Base-by-base conservation (phyloP, 2,888 invertebrate genomes). In the Drosophila bunnanda region DNA sequence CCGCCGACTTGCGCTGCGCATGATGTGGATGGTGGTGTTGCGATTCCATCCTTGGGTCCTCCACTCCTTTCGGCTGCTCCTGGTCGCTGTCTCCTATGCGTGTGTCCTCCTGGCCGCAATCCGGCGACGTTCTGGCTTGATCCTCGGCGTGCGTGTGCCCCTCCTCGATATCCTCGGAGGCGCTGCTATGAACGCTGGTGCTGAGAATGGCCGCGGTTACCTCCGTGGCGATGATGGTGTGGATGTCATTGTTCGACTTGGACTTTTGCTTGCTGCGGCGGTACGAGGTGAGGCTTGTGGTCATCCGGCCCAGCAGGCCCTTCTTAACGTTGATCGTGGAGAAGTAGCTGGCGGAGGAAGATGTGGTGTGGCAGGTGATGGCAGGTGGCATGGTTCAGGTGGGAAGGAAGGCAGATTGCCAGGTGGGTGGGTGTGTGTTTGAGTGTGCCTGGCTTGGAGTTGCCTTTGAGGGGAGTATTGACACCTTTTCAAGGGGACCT, bases 281-380 rank as follows among this genome's bases (percentile, higher is more conserved):
- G 83, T 91, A 91, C 59, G 92, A 92, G 65, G 92, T 89, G 68
- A 92, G 87, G 78, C 91, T 92, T 62, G 92, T 91, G 79, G 92
- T 91, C 92, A 92, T 92, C 76, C 91, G 92, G 78, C 91, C 90
- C 62, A 92, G 85, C 48, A 92, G 81, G 74, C 92, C 91, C 78
- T 92, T 92, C 78, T 91, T 91, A 80, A 88, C 90, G 90, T 90
- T 92, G 86, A 92, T 91, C 55, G 91, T 91, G 59, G 92, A 92
- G 60, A 92, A 92, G 81, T 92, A 92, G 87, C 92, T 92, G 72
- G 43, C 64, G 64, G 34, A 13, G 41, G 39, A 39, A 62, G 69
- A 30, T 2, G 15, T 44, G 56, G 58, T 34, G 36, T 38, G 20
- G 41, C 41, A 41, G 41, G 41, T 43, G 41, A 41, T 41, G 41